Percentiles rank a stretch among this genome's conserved stretches.
Evolutionary conservation across 2,113 vertebrate genomes (phyloP).

Genomic region (Ondatra zibethicus): DNA sequence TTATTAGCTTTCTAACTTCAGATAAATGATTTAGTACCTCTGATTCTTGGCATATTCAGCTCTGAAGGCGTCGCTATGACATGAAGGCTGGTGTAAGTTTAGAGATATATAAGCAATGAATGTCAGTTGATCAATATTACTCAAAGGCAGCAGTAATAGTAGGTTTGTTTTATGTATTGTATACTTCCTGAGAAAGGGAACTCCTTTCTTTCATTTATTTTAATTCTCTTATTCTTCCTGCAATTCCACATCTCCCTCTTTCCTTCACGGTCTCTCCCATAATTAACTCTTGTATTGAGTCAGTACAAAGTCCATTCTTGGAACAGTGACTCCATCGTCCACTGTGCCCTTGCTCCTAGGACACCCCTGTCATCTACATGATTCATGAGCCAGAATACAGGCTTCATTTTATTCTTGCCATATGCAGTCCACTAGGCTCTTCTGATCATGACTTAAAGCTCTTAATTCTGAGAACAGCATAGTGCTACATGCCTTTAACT

Average conservation of each 20-base stretch:
- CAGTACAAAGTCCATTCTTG: neutral
- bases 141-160: neutral
- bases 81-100: neutral
- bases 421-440: neutral
- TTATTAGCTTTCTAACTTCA: slow-evolving; percentile 23
- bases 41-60: neutral
- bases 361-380: neutral
- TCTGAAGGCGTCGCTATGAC: neutral
- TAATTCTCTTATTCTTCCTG: neutral
- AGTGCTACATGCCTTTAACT: neutral
- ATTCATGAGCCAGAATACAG: neutral
- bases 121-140: neutral
- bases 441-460: neutral
- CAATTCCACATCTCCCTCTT: neutral
- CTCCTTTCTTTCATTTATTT: neutral
- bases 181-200: neutral
- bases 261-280: neutral
- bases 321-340: neutral
- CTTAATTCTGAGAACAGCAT: neutral
- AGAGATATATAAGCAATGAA: neutral
- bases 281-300: neutral
- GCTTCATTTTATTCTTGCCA: neutral
- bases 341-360: neutral
- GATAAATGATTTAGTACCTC: neutral
- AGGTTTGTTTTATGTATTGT: neutral